Base-by-base conservation (phyloP, 1,140 invertebrate genomes). In the Scaptomyza pallida region DNA sequence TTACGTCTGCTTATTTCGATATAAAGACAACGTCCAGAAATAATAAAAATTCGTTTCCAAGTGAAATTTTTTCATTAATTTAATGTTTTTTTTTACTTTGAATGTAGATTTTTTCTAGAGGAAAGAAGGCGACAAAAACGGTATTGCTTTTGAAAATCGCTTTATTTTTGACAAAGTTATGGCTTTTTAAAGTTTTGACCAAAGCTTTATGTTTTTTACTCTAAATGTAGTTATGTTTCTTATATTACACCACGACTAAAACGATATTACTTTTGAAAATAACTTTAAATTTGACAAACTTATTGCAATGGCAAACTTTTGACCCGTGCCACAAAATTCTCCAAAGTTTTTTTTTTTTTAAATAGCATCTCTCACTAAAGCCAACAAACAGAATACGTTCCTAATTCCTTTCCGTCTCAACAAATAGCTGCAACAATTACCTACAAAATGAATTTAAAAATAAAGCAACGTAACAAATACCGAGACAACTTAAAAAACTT, bases 401-500 rank as follows among this genome's bases (percentile, higher is more conserved):
- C n/a, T 37, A 37, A 47, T 47, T 8, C 21, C 13, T 10, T 33
- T 50, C 13, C 30, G 30, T 50, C 23, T 9, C 9, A 48, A 23
- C 10, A 15, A 23, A 50, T n/a, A n/a, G 10, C 33, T 35, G 23
- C 45, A n/a, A 48, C 23, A 30, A 48, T 48, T 23, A 21, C 26
- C 16, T 0, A 5, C 4, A 44, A 50, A 52, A 45, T 35, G 9
- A 16, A 23, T 19, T 40, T 16, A 21, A 51, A 50, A 51, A 61
- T 51, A 62, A 19, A 63, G 15, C 37, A 47, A 56, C 23, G 10
- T 23, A 26, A 50, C 17, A 19, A 48, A 48, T 26, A 45, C 23
- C 40, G 43, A 62, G 12, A 45, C 45, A 56, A 56, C 45, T 30
- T 37, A 44, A 61, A n/a, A 63, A 79, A 86, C 81, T 85, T 52